Percentiles rank a stretch among this genome's conserved stretches.
Evolutionary conservation across 2,888 invertebrate genomes (phyloP).

Genomic region (Calephelis perditalis): DNA sequence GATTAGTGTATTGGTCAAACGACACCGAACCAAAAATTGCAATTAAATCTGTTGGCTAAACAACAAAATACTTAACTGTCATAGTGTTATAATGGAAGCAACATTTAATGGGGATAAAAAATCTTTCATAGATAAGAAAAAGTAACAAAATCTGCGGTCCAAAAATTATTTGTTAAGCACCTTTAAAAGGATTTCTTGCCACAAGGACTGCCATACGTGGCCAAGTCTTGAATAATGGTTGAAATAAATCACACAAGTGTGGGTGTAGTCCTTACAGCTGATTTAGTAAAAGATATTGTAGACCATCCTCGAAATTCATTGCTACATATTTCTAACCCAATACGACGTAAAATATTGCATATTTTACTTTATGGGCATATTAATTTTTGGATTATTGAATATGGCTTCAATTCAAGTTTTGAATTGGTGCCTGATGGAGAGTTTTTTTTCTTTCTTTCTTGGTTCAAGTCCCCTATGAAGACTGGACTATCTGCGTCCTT

Average conservation of each 20-base stretch:
- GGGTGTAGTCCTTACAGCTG: slow-evolving; percentile 24
- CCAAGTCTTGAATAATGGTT: slow-evolving; percentile 15
- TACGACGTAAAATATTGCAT: slow-evolving; percentile 1
- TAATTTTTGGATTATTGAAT: neutral
- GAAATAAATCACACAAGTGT: slow-evolving; percentile 21
- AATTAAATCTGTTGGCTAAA: too few species aligned
- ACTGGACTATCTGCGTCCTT: too few species aligned
- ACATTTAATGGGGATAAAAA: too few species aligned
- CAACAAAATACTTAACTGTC: too few species aligned
- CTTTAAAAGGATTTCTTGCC: neutral
- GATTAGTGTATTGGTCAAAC: too few species aligned
- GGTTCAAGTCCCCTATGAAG: too few species aligned
- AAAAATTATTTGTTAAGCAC: neutral
- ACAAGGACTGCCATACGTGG: neutral
- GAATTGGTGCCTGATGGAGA: too few species aligned
- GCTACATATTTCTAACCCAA: slow-evolving; percentile 27
- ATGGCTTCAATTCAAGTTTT: neutral
- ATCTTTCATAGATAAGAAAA: too few species aligned
- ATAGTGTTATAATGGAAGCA: too few species aligned
- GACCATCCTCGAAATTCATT: slow-evolving; percentile 27
- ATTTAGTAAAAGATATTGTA: slow-evolving; percentile 25
- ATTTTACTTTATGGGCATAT: neutral
- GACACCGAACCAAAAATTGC: too few species aligned
- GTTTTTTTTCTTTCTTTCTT: too few species aligned
- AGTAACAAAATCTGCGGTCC: too few species aligned